These are phyloP conservation scores for Aromia moschata DNA, from an alignment of 2,888 invertebrate species.

Conservation along the genomic window DNA sequence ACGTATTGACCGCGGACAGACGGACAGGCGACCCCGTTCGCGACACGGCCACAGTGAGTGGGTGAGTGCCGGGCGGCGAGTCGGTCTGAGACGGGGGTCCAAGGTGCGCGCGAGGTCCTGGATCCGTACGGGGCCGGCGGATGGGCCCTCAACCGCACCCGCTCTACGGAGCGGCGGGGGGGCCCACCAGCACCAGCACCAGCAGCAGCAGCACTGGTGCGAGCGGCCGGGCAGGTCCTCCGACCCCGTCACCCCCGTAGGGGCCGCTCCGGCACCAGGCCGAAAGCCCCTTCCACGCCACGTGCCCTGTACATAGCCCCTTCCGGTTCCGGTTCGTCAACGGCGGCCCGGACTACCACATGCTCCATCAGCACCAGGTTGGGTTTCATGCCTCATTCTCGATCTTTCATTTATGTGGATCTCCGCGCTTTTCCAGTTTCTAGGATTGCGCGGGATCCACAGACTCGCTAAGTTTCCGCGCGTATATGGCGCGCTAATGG, in stretches of 20 bases:
- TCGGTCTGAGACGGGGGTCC: slow-evolving; percentile 27
- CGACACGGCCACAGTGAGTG: slow-evolving; percentile 25
- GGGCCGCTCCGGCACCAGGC: slow-evolving; percentile 61
- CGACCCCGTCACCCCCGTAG: slow-evolving; percentile 66
- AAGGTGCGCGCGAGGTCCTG: slow-evolving; percentile 58
- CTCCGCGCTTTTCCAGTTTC: no score
- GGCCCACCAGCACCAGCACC: slow-evolving; percentile 40
- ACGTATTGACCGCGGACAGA: slow-evolving; percentile 23
- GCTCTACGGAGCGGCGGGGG: slow-evolving; percentile 53
- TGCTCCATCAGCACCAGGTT: slow-evolving; percentile 54
- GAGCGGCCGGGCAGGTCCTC: slow-evolving; percentile 61
- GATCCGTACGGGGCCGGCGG: slow-evolving; percentile 65
- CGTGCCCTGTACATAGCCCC: slow-evolving; percentile 81
- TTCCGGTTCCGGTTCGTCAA: slow-evolving; percentile 71
- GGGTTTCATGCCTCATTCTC: slow-evolving; percentile 11
- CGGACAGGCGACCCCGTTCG: no score
- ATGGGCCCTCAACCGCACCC: slow-evolving; percentile 58
- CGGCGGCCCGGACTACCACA: slow-evolving; percentile 64
- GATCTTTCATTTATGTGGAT: slow-evolving; percentile 25
- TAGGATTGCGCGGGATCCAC: no score
- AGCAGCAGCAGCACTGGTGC: slow-evolving; percentile 55
- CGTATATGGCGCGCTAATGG: slow-evolving; percentile 13
- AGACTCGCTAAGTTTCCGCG: no score
- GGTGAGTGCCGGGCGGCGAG: slow-evolving; percentile 30
- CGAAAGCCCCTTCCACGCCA: slow-evolving; percentile 64